Conservation (phyloP, 2,797 vertebrate species). For the Mus minutoides region DNA sequence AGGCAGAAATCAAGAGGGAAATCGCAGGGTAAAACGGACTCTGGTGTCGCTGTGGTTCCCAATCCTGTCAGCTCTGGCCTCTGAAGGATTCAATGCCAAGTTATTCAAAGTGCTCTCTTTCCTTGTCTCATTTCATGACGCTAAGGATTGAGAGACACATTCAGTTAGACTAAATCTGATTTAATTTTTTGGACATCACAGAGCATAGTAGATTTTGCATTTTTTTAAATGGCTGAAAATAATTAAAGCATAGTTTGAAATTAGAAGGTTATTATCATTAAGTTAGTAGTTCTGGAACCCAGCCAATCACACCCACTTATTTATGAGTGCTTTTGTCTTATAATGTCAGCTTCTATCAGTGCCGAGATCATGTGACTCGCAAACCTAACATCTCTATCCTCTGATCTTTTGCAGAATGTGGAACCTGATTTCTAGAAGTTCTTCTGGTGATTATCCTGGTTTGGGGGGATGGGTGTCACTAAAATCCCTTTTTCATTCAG, state of each 20-base stretch:
- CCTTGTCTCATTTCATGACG: not conserved
- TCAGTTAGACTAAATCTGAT: not conserved
- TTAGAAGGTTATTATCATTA: not conserved
- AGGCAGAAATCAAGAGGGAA: not conserved
- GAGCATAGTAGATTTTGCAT: not conserved
- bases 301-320: not conserved
- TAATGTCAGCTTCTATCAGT: not conserved
- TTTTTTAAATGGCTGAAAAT: constrained; percentile 38
- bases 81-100: not conserved
- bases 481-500: not conserved
- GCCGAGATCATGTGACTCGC: not conserved
- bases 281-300: not conserved
- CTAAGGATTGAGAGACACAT: not conserved
- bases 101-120: not conserved
- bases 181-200: not conserved
- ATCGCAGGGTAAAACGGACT: not conserved
- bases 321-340: not conserved
- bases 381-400: not conserved
- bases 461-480: not conserved
- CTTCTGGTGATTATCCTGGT: not conserved
- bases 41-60: not conserved
- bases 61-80: not conserved
- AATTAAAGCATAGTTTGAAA: constrained; percentile 38
- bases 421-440: not conserved
- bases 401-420: not conserved